Evolutionary conservation across 2,113 vertebrate species (phyloP).

Genomic region (Brachypteracias leptosomus): DNA sequence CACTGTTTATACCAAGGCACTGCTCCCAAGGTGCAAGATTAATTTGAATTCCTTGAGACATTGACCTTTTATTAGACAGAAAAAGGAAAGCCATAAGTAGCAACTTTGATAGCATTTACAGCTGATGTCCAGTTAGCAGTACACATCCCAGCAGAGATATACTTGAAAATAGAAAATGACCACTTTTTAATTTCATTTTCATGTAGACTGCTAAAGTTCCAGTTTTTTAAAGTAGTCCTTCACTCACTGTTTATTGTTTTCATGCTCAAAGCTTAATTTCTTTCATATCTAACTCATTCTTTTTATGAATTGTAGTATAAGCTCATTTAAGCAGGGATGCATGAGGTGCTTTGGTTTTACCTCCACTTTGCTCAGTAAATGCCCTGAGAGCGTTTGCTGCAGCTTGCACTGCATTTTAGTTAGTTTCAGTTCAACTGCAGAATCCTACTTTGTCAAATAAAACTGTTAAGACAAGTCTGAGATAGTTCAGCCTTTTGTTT

Average conservation of each 20-base stretch:
- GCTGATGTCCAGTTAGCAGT: neutral
- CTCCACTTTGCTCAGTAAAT: neutral
- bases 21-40: neutral
- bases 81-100: neutral
- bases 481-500: neutral
- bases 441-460: neutral
- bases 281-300: neutral
- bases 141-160: neutral
- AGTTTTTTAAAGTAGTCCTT: neutral
- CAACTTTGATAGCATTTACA: neutral
- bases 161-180: neutral
- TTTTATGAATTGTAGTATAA: neutral
- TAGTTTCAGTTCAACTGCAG: neutral
- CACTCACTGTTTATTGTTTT: neutral
- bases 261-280: neutral
- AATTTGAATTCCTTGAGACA: neutral
- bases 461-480: neutral
- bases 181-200: neutral
- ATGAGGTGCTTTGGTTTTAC: neutral
- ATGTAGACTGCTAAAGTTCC: neutral
- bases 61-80: neutral
- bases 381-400: neutral
- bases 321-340: neutral
- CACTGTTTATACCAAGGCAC: neutral
- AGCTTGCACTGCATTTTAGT: neutral